Conservation (phyloP, 2,888 invertebrate genomes). For the Flexamia atlantica region DNA sequence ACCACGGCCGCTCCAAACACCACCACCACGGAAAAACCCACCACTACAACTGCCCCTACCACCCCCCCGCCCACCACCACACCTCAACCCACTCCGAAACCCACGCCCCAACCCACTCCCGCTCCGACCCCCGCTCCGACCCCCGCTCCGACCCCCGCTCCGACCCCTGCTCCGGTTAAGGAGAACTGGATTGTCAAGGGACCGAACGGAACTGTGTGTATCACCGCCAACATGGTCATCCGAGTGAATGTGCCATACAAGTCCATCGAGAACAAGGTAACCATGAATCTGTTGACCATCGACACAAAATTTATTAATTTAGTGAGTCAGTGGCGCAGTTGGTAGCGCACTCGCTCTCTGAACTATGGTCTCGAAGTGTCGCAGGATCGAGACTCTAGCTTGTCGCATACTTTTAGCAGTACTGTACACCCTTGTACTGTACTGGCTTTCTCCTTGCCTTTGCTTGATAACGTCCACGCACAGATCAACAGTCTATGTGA, state of each 20-base stretch:
- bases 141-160: conserved; percentile 5
- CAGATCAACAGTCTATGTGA: too few relatives aligned
- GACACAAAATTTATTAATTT: background rate
- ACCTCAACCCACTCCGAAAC: conserved; percentile 19
- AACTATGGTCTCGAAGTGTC: too few relatives aligned
- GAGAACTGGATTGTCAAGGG: conserved; percentile 62
- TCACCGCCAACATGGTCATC: conserved; percentile 62
- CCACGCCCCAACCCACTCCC: conserved; percentile 42
- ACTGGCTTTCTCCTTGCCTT: too few relatives aligned
- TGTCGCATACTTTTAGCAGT: too few relatives aligned
- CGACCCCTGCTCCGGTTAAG: conserved; percentile 19
- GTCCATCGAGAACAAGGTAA: conserved; percentile 7
- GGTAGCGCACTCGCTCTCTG: too few relatives aligned
- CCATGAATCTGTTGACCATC: background rate
- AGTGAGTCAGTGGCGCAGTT: too few relatives aligned
- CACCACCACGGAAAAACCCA: background rate
- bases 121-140: conserved; percentile 38
- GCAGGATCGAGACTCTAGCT: too few relatives aligned
- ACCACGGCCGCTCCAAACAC: background rate
- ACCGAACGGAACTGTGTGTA: conserved; percentile 55
- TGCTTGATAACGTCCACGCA: too few relatives aligned
- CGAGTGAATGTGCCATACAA: conserved; percentile 52
- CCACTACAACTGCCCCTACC: background rate
- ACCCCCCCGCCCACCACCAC: background rate
- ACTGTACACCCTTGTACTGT: too few relatives aligned